Percentiles rank a stretch among this genome's conserved stretches.
Evolutionary conservation across 2,888 invertebrate species (phyloP).

Genomic region (Parelbella ahira): DNA sequence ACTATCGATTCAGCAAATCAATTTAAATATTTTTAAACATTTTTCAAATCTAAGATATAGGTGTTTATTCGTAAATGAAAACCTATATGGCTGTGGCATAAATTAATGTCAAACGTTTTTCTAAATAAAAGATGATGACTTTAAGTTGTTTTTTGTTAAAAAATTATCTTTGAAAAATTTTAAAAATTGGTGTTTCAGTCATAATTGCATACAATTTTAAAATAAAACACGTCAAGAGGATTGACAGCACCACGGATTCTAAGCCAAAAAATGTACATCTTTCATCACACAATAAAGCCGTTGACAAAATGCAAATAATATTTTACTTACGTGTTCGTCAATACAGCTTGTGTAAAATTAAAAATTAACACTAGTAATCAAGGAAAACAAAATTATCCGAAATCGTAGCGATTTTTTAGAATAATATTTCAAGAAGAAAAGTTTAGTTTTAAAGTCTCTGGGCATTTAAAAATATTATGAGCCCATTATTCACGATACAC

Average conservation of each 20-base stretch:
- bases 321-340: slow-evolving; percentile 51
- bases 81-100: no score
- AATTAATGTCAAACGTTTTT: not conserved
- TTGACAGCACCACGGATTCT: slow-evolving; percentile 6
- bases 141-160: no score
- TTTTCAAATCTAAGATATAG: no score
- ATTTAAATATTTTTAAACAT: no score
- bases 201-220: slow-evolving; percentile 5
- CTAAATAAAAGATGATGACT: not conserved
- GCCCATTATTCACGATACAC: slow-evolving; percentile 35
- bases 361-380: slow-evolving; percentile 37
- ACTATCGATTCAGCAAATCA: no score
- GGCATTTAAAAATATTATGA: slow-evolving; percentile 33
- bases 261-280: slow-evolving; percentile 20
- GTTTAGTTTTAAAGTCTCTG: no score
- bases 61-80: no score
- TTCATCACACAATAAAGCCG: slow-evolving; percentile 12
- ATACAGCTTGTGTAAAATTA: slow-evolving; percentile 39
- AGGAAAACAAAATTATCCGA: slow-evolving; percentile 31
- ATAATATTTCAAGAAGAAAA: no score
- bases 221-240: slow-evolving; percentile 3
- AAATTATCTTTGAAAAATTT: not conserved
- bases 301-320: slow-evolving; percentile 35
- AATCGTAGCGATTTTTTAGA: no score
- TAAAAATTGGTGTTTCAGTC: slow-evolving; percentile 11